phyloP scores from a whole-genome alignment of 2,113 vertebrate genomes.

The Leptodactylus fuscus region DNA sequence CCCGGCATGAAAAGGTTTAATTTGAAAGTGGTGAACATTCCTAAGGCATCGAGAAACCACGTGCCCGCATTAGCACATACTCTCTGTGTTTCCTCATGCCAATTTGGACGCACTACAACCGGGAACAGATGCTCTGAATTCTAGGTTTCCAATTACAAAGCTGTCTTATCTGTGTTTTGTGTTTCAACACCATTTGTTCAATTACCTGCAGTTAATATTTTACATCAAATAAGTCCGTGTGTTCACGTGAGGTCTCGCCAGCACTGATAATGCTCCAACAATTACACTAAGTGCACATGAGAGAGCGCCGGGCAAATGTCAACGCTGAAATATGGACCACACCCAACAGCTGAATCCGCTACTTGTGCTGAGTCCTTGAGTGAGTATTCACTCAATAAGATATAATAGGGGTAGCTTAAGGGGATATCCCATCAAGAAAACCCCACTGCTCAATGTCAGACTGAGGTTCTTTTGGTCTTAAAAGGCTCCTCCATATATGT shows the following conservation, averaged over 20 bases:
- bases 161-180: constrained; percentile 55
- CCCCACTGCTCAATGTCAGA: neutral
- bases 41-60: neutral
- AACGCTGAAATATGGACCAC: constrained; percentile 8
- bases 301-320: neutral
- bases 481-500: no score
- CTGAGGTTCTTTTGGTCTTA: no score
- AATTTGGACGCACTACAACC: constrained; percentile 38
- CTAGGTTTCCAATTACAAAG: constrained; percentile 63
- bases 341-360: constrained; percentile 3
- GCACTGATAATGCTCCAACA: constrained; percentile 4
- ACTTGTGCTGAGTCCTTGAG: neutral
- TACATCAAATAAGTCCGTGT: constrained; percentile 29
- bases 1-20: constrained; percentile 34
- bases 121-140: constrained; percentile 30
- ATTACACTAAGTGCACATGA: constrained; percentile 26
- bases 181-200: constrained; percentile 55
- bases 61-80: neutral
- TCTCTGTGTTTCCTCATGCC: neutral
- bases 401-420: neutral
- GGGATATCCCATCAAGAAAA: neutral
- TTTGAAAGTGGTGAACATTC: constrained; percentile 44
- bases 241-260: constrained; percentile 12
- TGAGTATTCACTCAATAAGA: neutral
- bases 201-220: constrained; percentile 49